Evolutionary conservation across 1,140 invertebrate species (phyloP), one percentile per base, ranked within the genome.

Genomic region (Zaprionus africanus): DNA sequence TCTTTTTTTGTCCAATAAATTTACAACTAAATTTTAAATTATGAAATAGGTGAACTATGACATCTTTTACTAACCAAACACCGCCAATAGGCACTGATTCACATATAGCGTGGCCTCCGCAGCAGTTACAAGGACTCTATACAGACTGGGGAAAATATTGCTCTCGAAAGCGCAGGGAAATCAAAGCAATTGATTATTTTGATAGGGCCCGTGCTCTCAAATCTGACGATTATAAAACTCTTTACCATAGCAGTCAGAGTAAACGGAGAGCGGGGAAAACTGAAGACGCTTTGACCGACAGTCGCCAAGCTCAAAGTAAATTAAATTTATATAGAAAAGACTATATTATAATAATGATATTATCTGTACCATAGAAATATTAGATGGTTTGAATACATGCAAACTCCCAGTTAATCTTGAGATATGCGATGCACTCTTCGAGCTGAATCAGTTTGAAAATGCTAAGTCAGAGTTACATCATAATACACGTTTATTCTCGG

Each of bases 71-170:
- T 38, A 46, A 62, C 22, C 53, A 49, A 19, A 51, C 28, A n/a
- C 7, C 5, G 4, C 81, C 56, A 6, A 41, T 64, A n/a, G 75
- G 75, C 4, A 2, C 85, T n/a, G 36, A 49, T 9, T 36, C 9
- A 19, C 54, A 24, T 17, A 11, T 92, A 26, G 90, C 90, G 13
- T 92, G 90, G 90, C 75, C 69, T 36, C 68, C 76, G 2, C 90
- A 92, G 61, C 74, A 81, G 13, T 77, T 87, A 34, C 77, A 75
- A 41, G 51, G 69, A n/a, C 87, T 92, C 26, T 92, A 87, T 49
- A 86, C 71, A 51, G 90, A 92, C 49, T 92, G 90, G 90, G 90
- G 82, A 12, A 72, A 82, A 15, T 87, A 82, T 28, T 92, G 91
- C 59, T 79, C 79, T 13, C 73, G 66, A 9, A 77, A 82, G 41